These are phyloP conservation scores for Dicerorhinus sumatrensis DNA, from an alignment of 2,113 vertebrate genomes.

Conservation along the genomic window DNA sequence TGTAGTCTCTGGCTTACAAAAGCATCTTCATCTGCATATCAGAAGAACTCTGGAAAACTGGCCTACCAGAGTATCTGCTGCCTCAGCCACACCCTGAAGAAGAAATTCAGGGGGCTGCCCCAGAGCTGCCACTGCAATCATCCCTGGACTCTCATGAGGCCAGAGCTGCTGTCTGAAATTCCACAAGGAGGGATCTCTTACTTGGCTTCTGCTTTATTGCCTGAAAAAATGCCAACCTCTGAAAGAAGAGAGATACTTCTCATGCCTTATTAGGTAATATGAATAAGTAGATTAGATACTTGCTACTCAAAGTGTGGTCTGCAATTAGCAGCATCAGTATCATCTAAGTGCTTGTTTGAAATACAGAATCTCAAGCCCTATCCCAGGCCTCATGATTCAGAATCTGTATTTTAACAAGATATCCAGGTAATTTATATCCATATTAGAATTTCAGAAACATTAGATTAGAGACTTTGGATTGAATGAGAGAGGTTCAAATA, in stretches of 20 bases:
- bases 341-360: neutral
- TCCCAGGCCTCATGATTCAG: neutral
- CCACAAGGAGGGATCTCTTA: neutral
- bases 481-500: neutral
- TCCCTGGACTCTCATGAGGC: neutral
- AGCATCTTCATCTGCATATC: neutral
- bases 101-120: rapidly evolving
- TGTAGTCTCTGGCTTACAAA: neutral
- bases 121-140: neutral
- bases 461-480: neutral
- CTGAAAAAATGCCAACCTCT: neutral
- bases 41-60: neutral
- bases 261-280: neutral
- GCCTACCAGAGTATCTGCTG: neutral
- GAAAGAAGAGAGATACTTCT: neutral
- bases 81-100: neutral
- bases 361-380: neutral
- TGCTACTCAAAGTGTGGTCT: neutral
- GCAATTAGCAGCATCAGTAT: neutral
- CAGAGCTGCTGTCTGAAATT: neutral
- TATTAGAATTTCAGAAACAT: conserved; percentile 1
- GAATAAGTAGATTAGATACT: neutral
- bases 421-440: neutral
- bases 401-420: neutral
- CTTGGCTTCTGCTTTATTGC: neutral